Percentiles rank a stretch among this genome's conserved stretches.
Conservation (phyloP, 1,140 invertebrate species). For the Tachypleus tridentatus region DNA sequence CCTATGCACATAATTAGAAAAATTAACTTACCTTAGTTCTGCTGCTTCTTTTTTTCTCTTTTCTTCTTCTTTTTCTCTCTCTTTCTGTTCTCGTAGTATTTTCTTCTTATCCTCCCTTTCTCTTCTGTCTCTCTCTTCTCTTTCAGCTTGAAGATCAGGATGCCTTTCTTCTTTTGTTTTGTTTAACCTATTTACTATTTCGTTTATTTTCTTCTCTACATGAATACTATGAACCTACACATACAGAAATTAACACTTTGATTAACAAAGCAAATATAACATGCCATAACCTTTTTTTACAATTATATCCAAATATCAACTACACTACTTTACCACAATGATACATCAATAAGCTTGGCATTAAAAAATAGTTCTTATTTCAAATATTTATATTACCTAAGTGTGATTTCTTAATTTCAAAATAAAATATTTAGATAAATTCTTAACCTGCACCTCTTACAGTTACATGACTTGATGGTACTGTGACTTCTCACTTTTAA, state of each 20-base stretch:
- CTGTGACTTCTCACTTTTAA: too few relatives aligned
- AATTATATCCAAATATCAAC: slow-evolving; percentile 1
- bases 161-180: slow-evolving; percentile 79
- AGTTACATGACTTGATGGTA: too few relatives aligned
- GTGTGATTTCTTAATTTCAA: too few relatives aligned
- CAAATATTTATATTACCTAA: too few relatives aligned
- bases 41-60: slow-evolving; percentile 48
- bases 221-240: slow-evolving; percentile 62
- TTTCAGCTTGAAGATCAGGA: slow-evolving; percentile 63
- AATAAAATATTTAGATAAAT: too few relatives aligned
- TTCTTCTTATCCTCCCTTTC: slow-evolving; percentile 79
- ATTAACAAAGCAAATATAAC: neutral
- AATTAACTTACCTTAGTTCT: slow-evolving; percentile 43
- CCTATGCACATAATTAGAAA: too few relatives aligned
- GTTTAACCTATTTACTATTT: slow-evolving; percentile 86
- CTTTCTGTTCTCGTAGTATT: slow-evolving; percentile 56
- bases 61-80: slow-evolving; percentile 63
- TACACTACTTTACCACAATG: neutral
- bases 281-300: neutral
- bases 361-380: too few relatives aligned
- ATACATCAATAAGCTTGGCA: too few relatives aligned
- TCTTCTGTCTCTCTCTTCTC: slow-evolving; percentile 72
- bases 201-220: slow-evolving; percentile 79
- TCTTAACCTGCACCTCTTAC: too few relatives aligned
- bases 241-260: neutral